Evolutionary conservation across 2,888 invertebrate genomes (phyloP), one percentile per base, ranked within the genome.

Genomic region (Cheilosia impressa): DNA sequence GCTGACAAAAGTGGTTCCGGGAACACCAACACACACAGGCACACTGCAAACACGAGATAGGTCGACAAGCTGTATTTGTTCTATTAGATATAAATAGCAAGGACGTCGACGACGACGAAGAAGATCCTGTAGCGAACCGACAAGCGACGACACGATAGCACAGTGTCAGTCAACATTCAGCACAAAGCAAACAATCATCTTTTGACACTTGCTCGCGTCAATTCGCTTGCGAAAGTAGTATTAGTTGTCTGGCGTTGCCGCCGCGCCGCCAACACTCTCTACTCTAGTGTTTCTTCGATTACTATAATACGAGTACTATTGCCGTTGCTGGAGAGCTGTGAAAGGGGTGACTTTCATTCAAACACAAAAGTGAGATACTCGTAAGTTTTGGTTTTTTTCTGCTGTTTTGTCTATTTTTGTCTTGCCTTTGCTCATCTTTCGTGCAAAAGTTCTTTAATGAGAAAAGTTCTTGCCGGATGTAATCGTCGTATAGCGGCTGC

Each of bases 401-500:
- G 13, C 38, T 13, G 13, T 13, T 38, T 13, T 13, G 3, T 34
- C 69, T 73, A 4, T 47, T 47, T 27, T 52, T 15, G 13, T 76
- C 68, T 78, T 73, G 38, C 62, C 60, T 65, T 66, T 58, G 15
- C 57, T 63, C 57, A 62, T 73, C 73, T 78, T 78, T 78, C 72
- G 62, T 66, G 24, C 31, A 50, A 83, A 83, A 78, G 66, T 83
- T 82, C 77, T 78, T 78, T 83, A 83, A 83, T 83, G 83, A 78
- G 83, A 83, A 83, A 83, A 83, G 83, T 83, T 78, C 83, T 73
- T 68, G 78, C 78, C 83, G 83, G 83, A 83, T 83, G 66, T 83
- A 78, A 83, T 83, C 83, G 73, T 73, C 68, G 68, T 52, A 62
- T 7, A 66, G 72, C 60, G 27, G 27, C 27, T 1, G 57, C 53